phyloP scores from a whole-genome alignment of 2,113 vertebrate species.

The Gavialis gangeticus region DNA sequence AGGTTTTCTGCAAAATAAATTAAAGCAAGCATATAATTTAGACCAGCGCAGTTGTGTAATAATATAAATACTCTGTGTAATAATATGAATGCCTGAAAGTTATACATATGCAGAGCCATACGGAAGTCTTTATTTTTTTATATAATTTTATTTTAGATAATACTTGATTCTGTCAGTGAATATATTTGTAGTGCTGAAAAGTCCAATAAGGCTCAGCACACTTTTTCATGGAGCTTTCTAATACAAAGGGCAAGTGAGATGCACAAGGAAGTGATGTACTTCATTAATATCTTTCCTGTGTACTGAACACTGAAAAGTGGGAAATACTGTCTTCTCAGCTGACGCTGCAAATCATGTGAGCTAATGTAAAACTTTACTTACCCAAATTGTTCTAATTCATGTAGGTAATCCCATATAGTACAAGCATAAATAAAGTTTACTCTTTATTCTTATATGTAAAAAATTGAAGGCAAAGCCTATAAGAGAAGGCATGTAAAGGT shows the following conservation, averaged over 20 bases:
- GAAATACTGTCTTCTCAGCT: not conserved
- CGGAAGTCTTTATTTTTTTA: conserved; percentile 1
- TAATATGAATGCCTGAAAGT: not conserved
- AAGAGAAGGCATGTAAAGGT: no score
- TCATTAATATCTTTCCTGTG: not conserved
- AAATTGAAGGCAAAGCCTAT: no score
- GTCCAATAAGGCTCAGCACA: not conserved
- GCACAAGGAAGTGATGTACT: not conserved
- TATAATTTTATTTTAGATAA: not conserved
- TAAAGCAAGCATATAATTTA: conserved; percentile 43
- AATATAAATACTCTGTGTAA: not conserved
- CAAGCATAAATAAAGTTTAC: not conserved
- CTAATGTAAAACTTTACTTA: not conserved
- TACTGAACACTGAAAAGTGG: not conserved
- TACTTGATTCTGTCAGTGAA: not conserved
- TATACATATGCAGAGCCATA: not conserved
- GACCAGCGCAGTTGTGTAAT: not conserved
- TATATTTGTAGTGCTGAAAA: not conserved
- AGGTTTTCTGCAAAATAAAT: conserved; percentile 67
- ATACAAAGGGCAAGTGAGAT: not conserved
- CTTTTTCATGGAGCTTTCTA: not conserved
- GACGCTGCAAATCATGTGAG: not conserved
- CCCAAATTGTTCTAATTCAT: not conserved
- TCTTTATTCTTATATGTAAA: no score
- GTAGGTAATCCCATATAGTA: not conserved